Evolutionary conservation across 1,140 invertebrate species (phyloP).

Genomic region (Limonius californicus): DNA sequence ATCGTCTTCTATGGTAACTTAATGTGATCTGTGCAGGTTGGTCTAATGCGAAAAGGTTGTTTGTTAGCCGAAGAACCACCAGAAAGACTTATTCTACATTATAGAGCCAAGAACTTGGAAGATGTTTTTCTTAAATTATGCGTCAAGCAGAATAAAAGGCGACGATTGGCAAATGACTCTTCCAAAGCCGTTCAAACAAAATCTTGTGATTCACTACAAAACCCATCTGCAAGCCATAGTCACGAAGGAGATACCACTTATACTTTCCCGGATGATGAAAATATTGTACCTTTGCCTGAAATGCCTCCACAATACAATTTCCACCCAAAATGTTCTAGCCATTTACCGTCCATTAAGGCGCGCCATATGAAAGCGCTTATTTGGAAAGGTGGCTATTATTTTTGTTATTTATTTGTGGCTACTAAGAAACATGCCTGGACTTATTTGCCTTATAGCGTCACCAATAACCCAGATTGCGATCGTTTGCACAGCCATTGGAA

Average conservation of each 20-base stretch:
- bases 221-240: no score
- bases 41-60: constrained; percentile 86
- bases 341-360: constrained; percentile 61
- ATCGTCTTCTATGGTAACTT: no score
- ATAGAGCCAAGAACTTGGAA: constrained; percentile 77
- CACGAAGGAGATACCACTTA: no score
- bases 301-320: neutral
- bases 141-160: constrained; percentile 72
- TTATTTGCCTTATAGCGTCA: constrained; percentile 56
- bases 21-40: constrained; percentile 75
- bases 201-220: no score
- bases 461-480: neutral
- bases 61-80: constrained; percentile 90
- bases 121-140: constrained; percentile 91
- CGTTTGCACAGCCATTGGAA: neutral
- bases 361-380: constrained; percentile 78
- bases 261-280: no score
- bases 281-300: neutral
- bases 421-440: constrained; percentile 85
- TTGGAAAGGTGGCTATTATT: no score
- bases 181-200: no score
- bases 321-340: constrained; percentile 45
- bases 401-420: constrained; percentile 88
- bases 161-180: no score
- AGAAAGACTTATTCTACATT: constrained; percentile 68